Conservation (phyloP, 2,113 vertebrate genomes). For the Fulica atra region DNA sequence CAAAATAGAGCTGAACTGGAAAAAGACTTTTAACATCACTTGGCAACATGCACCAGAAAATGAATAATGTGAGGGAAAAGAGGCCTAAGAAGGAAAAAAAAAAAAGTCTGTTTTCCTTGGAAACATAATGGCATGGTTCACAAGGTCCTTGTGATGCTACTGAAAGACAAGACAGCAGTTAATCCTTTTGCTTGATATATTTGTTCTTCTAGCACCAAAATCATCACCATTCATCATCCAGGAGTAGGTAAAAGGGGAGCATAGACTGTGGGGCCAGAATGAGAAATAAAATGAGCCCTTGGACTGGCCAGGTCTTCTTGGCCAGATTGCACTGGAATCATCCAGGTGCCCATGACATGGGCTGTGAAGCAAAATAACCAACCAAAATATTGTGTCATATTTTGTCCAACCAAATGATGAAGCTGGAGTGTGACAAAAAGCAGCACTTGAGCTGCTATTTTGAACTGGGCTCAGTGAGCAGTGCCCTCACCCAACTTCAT, state of each 20-base stretch:
- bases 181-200: neutral
- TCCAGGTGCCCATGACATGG: neutral
- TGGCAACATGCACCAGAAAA: neutral
- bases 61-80: neutral
- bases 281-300: neutral
- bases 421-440: neutral
- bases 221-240: neutral
- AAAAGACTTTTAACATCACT: neutral
- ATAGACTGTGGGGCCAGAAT: neutral
- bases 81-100: neutral
- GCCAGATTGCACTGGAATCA: neutral
- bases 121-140: neutral
- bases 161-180: neutral
- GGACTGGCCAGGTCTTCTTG: neutral
- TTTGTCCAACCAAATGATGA: neutral
- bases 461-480: neutral
- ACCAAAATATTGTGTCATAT: neutral
- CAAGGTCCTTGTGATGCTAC: neutral
- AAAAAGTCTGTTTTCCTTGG: neutral
- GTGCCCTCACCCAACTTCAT: neutral
- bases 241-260: neutral
- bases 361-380: neutral
- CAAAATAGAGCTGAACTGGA: neutral
- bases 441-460: neutral
- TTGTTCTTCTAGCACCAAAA: neutral